Conservation (phyloP, 2,113 vertebrate species). For the Abramis brama region DNA sequence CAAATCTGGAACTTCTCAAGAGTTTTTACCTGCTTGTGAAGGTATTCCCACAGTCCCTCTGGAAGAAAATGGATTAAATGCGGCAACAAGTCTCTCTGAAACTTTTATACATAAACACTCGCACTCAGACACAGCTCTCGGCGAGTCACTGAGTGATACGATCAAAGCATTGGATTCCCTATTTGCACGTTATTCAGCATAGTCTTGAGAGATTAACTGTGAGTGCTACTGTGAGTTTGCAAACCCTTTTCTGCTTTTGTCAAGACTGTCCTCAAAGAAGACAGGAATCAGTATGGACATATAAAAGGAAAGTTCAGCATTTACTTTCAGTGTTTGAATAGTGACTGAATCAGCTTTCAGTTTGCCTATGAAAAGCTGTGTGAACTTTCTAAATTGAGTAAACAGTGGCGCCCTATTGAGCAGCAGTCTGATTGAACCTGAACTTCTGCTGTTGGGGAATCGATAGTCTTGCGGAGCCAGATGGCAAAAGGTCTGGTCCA, state of each 20-base stretch:
- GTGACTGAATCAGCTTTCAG: neutral
- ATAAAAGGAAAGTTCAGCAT: neutral
- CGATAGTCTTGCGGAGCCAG: neutral
- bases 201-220: conserved; percentile 12
- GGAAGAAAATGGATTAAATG: neutral
- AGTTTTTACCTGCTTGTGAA: conserved; percentile 25
- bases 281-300: neutral
- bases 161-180: neutral
- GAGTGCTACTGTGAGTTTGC: neutral
- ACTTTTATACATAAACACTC: neutral
- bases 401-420: neutral
- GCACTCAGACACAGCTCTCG: neutral
- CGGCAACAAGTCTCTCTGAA: neutral
- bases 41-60: conserved; percentile 11
- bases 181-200: neutral
- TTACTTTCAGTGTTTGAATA: neutral
- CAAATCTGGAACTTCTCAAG: neutral
- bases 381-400: conserved; percentile 3
- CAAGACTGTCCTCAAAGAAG: neutral
- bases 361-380: conserved; percentile 2
- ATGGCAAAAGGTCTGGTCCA: neutral
- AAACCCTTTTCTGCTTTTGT: neutral
- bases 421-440: neutral
- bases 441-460: neutral
- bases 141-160: neutral